phyloP scores from a whole-genome alignment of 2,888 invertebrate species.

The Tipula unca region DNA sequence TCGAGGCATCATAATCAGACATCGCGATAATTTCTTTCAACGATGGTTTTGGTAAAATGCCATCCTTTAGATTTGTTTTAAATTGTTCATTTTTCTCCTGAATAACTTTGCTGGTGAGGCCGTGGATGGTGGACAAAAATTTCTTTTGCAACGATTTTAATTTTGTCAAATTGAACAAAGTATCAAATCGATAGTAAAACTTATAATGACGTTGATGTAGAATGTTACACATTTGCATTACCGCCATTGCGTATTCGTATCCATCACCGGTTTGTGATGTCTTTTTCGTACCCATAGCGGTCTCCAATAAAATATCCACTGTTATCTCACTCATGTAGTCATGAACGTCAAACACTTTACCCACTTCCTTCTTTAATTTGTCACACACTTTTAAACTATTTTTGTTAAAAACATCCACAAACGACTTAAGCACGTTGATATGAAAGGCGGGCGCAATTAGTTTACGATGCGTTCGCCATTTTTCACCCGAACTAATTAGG shows the following conservation, averaged over 20 bases:
- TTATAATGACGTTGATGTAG: conserved; percentile 70
- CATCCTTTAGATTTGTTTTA: conserved; percentile 41
- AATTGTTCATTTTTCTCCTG: not conserved
- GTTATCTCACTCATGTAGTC: conserved; percentile 73
- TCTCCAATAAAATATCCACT: conserved; percentile 70
- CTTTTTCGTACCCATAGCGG: conserved; percentile 74
- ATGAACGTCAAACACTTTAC: conserved; percentile 66
- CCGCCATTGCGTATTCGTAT: conserved; percentile 75
- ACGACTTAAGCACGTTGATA: conserved; percentile 71
- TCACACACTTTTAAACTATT: conserved; percentile 62
- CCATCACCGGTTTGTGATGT: conserved; percentile 61
- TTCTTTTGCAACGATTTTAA: conserved; percentile 59
- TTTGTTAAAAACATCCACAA: conserved; percentile 65
- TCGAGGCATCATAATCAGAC: conserved; percentile 26
- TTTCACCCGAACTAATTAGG: conserved; percentile 65
- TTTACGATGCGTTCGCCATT: conserved; percentile 74
- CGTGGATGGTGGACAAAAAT: conserved; percentile 62
- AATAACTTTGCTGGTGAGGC: conserved; percentile 62
- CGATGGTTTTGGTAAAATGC: conserved; percentile 40
- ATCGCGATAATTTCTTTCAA: conserved; percentile 40
- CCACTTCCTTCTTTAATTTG: conserved; percentile 53
- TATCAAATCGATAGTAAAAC: conserved; percentile 61
- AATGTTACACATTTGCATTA: conserved; percentile 80
- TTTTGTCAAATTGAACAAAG: conserved; percentile 60
- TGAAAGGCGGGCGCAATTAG: conserved; percentile 80